Percentiles rank a stretch among this genome's conserved stretches.
Conservation (phyloP, 2,113 vertebrate genomes). For the Onychostoma macrolepis region DNA sequence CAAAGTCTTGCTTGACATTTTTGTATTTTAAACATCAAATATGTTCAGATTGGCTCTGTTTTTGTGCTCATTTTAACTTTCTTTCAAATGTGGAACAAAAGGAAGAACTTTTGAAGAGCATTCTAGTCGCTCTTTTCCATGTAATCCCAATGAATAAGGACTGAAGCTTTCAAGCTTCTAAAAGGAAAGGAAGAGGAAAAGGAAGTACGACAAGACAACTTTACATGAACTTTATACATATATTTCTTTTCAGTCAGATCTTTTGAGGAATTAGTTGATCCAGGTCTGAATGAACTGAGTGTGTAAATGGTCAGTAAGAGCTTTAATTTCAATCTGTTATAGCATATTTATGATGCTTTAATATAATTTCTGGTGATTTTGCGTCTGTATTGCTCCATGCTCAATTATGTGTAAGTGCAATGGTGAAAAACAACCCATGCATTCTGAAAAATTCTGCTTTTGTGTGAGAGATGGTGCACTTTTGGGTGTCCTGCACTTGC, state of each 20-base stretch:
- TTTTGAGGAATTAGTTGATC: neutral
- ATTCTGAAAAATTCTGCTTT: neutral
- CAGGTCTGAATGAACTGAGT: neutral
- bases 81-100: neutral
- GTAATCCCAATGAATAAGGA: neutral
- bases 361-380: neutral
- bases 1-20: neutral
- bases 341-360: neutral
- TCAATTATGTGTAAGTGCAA: neutral
- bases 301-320: neutral
- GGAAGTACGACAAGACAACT: neutral
- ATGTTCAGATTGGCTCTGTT: neutral
- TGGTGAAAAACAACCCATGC: neutral
- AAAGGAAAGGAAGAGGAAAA: neutral
- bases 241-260: neutral
- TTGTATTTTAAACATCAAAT: neutral
- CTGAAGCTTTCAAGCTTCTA: neutral
- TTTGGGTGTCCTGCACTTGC: neutral
- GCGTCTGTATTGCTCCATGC: neutral
- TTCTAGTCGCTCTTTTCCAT: neutral
- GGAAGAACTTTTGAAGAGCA: neutral
- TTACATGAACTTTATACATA: neutral
- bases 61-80: neutral
- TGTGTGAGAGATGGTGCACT: neutral
- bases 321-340: neutral